A percentile compares a stretch with the other conserved stretches of the same genome.
These are phyloP conservation scores for Nyctibius bracteatus DNA, from an alignment of 2,113 vertebrate species.

Conservation along the genomic window DNA sequence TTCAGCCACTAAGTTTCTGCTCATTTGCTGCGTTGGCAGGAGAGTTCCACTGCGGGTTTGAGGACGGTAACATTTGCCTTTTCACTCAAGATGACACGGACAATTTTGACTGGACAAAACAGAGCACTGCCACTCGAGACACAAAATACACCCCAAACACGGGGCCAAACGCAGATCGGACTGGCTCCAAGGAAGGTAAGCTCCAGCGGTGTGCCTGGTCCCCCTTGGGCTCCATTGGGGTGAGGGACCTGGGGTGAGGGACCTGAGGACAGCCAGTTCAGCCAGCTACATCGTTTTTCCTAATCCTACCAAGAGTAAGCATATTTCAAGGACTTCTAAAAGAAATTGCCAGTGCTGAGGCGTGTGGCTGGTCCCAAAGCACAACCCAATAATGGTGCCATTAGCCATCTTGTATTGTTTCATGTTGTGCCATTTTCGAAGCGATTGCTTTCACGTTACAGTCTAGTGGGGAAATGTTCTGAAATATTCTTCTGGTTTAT, in stretches of 20 bases:
- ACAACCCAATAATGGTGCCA: neutral
- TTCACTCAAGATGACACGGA: constrained; percentile 97
- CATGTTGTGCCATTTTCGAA: neutral
- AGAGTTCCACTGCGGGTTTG: constrained; percentile 97
- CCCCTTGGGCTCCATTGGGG: rapidly evolving
- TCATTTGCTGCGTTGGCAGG: constrained; percentile 69
- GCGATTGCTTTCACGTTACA: rapidly evolving
- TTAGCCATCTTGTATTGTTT: neutral
- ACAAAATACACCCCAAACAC: constrained; percentile 98
- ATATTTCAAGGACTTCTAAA: neutral
- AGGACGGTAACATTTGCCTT: constrained; percentile 94
- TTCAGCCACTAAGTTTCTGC: neutral
- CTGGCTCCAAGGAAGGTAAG: constrained; percentile 93
- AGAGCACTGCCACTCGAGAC: constrained; percentile 93
- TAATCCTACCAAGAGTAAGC: no score
- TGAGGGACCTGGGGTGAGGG: no score
- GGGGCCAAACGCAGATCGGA: constrained; percentile 88
- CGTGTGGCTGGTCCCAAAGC: neutral
- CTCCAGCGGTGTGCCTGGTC: rapidly evolving
- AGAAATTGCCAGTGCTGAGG: neutral
- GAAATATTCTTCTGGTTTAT: neutral
- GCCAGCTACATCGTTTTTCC: rapidly evolving
- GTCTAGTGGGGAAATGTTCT: neutral
- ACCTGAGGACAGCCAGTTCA: rapidly evolving
- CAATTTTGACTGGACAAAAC: constrained; percentile 97